Base-by-base conservation (phyloP, 2,888 invertebrate genomes). In the Atethmia centrago region DNA sequence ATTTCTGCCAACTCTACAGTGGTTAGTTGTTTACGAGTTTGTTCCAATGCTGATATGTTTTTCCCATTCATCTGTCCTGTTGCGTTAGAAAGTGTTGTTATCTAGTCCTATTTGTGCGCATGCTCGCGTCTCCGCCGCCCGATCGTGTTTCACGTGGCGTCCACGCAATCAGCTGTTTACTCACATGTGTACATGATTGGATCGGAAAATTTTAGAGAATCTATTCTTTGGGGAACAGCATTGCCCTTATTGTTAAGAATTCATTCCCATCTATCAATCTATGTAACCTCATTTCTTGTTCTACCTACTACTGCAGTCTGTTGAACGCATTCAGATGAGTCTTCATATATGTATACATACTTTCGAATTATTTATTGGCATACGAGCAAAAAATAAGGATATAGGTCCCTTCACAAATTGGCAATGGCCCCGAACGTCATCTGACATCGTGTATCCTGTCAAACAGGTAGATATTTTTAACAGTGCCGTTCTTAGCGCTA, bases 401-500 rank as follows among this genome's bases (percentile, higher is more conserved):
- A 78, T 40, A 10, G 49, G 76, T 85, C 84, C 82, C 80, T 81
- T 88, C 78, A 84, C 85, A 89, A 91, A 89, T 92, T 91, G 92
- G 89, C 91, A 94, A 90, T 93, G 93, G 92, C 94, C 93, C 93
- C 92, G 89, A 90, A 90, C 90, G 90, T 90, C 89, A 89, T 87
- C 88, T 78, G 89, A 88, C 88, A 87, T 88, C 91, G 87, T 91
- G 91, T 90, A 91, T 90, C 93, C 87, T 90, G 93, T 91, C 91
- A 90, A 93, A 94, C 95, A 93, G 92, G 95, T 93, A 91, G 95
- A 95, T 95, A 96, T 95, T 96, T 95, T 95, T 95, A 95, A 92
- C 95, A 93, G 93, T 93, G 94, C 93, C 93, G 92, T 93, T 95
- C 94, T 93, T 89, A 93, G 92, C 93, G 92, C 88, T 89, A 91